phyloP scores from a whole-genome alignment of 1,140 invertebrate species.

The Temnothorax curvispinosus region DNA sequence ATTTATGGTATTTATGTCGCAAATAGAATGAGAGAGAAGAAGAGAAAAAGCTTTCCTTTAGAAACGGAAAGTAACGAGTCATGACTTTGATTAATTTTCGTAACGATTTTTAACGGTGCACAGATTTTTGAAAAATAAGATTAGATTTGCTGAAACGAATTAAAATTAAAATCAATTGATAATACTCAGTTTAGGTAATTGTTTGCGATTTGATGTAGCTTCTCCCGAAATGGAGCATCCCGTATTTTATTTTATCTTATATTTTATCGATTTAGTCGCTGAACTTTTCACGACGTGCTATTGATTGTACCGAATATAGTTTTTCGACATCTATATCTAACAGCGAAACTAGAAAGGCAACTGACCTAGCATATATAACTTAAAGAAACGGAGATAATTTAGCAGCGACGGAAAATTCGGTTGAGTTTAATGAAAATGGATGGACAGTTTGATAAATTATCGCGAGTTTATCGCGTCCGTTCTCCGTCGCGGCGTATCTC shows the following conservation, averaged over 20 bases:
- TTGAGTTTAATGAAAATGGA: constrained; percentile 40
- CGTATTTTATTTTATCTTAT: background rate
- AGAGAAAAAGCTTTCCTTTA: background rate
- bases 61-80: background rate
- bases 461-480: constrained; percentile 17
- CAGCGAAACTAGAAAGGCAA: background rate
- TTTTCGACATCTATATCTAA: constrained; percentile 9
- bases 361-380: background rate
- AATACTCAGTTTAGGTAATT: background rate
- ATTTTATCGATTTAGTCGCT: background rate
- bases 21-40: background rate
- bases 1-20: background rate
- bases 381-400: constrained; percentile 12
- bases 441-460: constrained; percentile 40
- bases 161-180: background rate
- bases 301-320: constrained; percentile 16
- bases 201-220: background rate
- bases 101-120: background rate
- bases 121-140: background rate
- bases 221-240: background rate
- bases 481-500: background rate
- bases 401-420: constrained; percentile 15
- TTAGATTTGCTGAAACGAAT: background rate
- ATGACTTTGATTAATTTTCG: constrained; percentile 15
- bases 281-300: background rate